phyloP scores from a whole-genome alignment of 2,888 invertebrate genomes.

The Tubulanus polymorphus region DNA sequence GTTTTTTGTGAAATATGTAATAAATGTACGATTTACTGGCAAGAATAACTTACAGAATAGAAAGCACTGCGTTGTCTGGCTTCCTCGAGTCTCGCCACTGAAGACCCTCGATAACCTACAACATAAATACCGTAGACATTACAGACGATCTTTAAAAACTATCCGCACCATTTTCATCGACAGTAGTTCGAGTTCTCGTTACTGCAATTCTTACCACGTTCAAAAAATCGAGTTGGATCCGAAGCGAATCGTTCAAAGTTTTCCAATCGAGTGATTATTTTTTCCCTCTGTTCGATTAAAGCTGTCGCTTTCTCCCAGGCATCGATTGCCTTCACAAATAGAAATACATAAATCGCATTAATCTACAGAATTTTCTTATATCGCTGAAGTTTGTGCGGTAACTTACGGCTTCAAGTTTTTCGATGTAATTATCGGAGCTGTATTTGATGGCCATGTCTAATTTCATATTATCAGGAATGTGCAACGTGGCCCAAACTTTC shows the following conservation, averaged over 20 bases:
- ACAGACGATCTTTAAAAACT: too few species aligned
- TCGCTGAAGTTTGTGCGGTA: background rate
- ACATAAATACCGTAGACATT: too few species aligned
- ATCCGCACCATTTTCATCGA: too few species aligned
- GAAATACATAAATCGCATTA: conserved; percentile 3
- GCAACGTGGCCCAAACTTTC: conserved; percentile 44
- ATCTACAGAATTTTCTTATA: too few species aligned
- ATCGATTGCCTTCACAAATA: conserved; percentile 37
- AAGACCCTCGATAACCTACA: conserved; percentile 45
- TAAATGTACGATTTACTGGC: too few species aligned
- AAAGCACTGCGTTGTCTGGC: conserved; percentile 39
- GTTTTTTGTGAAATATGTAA: too few species aligned
- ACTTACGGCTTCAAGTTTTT: conserved; percentile 36
- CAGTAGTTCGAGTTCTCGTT: too few species aligned
- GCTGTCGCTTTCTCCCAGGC: conserved; percentile 46
- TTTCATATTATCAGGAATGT: conserved; percentile 47
- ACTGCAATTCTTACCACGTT: conserved; percentile 45
- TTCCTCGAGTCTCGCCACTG: conserved; percentile 45
- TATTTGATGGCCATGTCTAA: conserved; percentile 54
- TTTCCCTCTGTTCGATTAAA: conserved; percentile 43
- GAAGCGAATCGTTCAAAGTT: conserved; percentile 51
- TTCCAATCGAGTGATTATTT: conserved; percentile 44
- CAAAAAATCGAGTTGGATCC: conserved; percentile 52
- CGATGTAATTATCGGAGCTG: conserved; percentile 42
- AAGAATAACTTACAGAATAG: conserved; percentile 42